Conservation (phyloP, 2,888 invertebrate genomes). For the Aricia artaxerxes region DNA sequence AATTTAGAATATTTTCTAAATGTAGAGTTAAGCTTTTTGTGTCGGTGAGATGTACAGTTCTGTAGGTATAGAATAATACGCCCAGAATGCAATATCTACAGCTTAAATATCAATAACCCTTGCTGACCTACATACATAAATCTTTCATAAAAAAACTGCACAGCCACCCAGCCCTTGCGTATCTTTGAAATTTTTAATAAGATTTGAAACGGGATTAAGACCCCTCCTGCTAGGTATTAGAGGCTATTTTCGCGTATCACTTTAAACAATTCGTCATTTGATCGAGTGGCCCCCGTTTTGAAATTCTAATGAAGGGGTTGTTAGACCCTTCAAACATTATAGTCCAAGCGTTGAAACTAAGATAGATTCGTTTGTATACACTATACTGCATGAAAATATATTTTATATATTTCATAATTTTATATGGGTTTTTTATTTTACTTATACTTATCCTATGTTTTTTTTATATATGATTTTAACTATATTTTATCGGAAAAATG, state of each 20-base stretch:
- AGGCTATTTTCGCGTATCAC: constrained; percentile 32
- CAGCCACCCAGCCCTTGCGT: constrained; percentile 36
- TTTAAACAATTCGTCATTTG: constrained; percentile 35
- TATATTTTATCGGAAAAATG: too few relatives aligned
- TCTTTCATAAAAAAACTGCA: constrained; percentile 47
- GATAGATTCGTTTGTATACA: not conserved
- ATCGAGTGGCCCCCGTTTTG: constrained; percentile 55
- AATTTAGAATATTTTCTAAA: too few relatives aligned
- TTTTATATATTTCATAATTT: too few relatives aligned
- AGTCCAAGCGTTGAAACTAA: constrained; percentile 41
- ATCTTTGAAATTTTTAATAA: constrained; percentile 32
- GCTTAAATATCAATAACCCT: not conserved
- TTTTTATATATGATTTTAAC: too few relatives aligned
- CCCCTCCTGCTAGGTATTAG: constrained; percentile 19
- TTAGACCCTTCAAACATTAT: constrained; percentile 45
- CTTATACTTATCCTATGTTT: too few relatives aligned
- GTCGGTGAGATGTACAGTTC: too few relatives aligned
- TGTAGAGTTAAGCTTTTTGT: too few relatives aligned
- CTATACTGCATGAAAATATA: too few relatives aligned
- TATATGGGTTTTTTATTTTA: too few relatives aligned
- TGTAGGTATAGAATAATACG: not conserved
- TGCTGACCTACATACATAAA: constrained; percentile 56
- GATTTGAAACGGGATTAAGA: constrained; percentile 20
- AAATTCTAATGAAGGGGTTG: constrained; percentile 59
- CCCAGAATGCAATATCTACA: not conserved